Evolutionary conservation across 2,113 vertebrate species (phyloP), one percentile per base, ranked within the genome.

Genomic region (Hippopotamus amphibius): DNA sequence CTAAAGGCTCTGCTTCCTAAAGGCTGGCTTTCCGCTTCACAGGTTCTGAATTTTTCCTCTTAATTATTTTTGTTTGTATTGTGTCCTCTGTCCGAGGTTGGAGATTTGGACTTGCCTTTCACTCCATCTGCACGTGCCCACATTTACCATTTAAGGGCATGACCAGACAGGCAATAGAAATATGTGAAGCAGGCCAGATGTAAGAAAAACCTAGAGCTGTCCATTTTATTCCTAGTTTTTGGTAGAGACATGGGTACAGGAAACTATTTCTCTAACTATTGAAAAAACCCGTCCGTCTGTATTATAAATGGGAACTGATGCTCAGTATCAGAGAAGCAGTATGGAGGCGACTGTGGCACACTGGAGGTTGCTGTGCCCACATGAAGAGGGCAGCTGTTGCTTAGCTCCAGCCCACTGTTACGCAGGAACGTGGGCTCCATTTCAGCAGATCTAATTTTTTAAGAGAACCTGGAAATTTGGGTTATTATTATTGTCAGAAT

Each of bases 401-500:
- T 50, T 84, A 43, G 30, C 48, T 76, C 16, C 37, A 37, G 22
- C 26, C 37, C 66, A 33, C 57, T 66, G 21, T 74, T 83, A 72
- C 2, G 30, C 6, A 76, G 21, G 15, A 95, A 30, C 88, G 13
- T 33, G 57, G 21, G 57, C 37, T 41, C 22, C 12, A 9, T 79
- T 89, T 96, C 5, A 74, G 43, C 14, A 61, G 59, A 76, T 93
- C 50, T 82, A 6, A 79, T 28, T 93, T 65, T 90, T 94, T 22
- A 57, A 85, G 84, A 90, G 80, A 90, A 96, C 57, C 30, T 88
- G 5, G 48, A 97, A 81, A 71, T 76, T 81, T 87, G 61, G 24
- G 33, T 91, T 76, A 59, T 74, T 82, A 19, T 71, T 87, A 57
- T 80, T 85, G 6, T 88, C 91, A n/a, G 41, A 65, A 88, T 11